Base-by-base conservation (phyloP, 1,140 invertebrate species). In the Aleiodes sp. region DNA sequence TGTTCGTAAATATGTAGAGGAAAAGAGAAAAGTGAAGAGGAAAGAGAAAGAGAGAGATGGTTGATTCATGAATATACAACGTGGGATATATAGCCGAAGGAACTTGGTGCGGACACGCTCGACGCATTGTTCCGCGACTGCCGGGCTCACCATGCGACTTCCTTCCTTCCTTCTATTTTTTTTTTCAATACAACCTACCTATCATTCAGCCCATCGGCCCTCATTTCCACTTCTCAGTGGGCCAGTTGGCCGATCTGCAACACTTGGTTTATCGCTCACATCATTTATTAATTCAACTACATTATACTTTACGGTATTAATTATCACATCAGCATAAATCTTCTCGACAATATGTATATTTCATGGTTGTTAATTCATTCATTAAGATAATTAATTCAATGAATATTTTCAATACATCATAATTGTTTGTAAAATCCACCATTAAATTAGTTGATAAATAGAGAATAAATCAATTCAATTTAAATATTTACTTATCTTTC, bases 31-130 rank as follows among this genome's bases (percentile, higher is more conserved):
- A 46, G 21, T 24, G 39, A 28, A 1, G 12, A 26, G 12, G 19
- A 19, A 9, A 28, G 28, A n/a, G 65, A 31, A 14, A 56, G 37
- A 66, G 16, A 52, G 4, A 52, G 43, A 52, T 21, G 43, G 31
- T 39, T 39, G 52, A 62, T 68, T 68, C 66, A 68, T 68, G 66
- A 68, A 68, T 68, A 68, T 68, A 62, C 66, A 68, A 67, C 65
- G 24, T 14, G 29, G 24, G 37, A 14, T 9, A 12, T 39, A 39
- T 39, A 39, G 10, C 10, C 37, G 10, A 39, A 4, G 37, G 37
- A 14, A 60, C 10, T 16, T 52, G 64, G 29, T 43, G 33, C 33
- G 31, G 52, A 68, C 29, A 65, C 43, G 64, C 64, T 65, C 43
- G 64, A 65, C 59, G 65, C 57, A 68, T 68, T 68, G 65, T 68